Conservation (phyloP, 2,797 vertebrate species). For the Sebastes hubbsi region DNA sequence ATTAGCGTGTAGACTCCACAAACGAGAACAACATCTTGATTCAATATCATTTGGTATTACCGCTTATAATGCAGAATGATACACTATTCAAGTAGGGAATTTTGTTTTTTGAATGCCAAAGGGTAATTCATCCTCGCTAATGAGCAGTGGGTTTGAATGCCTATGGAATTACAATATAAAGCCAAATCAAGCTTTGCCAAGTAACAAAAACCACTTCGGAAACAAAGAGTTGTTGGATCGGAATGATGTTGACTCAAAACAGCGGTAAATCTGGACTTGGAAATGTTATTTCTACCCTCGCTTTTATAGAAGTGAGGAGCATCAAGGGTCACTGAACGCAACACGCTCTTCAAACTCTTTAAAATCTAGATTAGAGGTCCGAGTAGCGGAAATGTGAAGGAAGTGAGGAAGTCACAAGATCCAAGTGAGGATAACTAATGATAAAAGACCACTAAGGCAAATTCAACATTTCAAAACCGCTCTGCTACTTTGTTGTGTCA, state of each 20-base stretch:
- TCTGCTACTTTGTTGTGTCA: slow-evolving; percentile 1
- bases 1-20: neutral
- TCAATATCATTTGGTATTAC: neutral
- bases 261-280: slow-evolving; percentile 18
- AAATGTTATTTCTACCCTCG: neutral
- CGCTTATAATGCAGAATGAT: neutral
- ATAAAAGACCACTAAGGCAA: neutral
- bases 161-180: slow-evolving; percentile 6
- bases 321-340: slow-evolving; percentile 40
- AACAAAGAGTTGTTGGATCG: slow-evolving; percentile 6
- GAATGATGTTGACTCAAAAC: slow-evolving; percentile 15
- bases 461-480: slow-evolving; percentile 8
- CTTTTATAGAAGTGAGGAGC: neutral
- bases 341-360: slow-evolving; percentile 46
- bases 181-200: slow-evolving; percentile 20
- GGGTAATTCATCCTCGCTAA: slow-evolving; percentile 16
- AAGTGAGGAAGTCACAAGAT: slow-evolving; percentile 39
- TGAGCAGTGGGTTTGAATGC: slow-evolving; percentile 22
- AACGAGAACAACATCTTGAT: neutral
- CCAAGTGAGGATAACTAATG: neutral
- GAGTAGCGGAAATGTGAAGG: neutral
- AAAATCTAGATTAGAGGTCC: slow-evolving; percentile 19
- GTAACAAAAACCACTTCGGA: slow-evolving; percentile 4
- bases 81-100: neutral
- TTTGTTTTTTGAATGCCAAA: slow-evolving; percentile 5